Evolutionary conservation across 2,113 vertebrate species (phyloP).

Genomic region (Motacilla alba): DNA sequence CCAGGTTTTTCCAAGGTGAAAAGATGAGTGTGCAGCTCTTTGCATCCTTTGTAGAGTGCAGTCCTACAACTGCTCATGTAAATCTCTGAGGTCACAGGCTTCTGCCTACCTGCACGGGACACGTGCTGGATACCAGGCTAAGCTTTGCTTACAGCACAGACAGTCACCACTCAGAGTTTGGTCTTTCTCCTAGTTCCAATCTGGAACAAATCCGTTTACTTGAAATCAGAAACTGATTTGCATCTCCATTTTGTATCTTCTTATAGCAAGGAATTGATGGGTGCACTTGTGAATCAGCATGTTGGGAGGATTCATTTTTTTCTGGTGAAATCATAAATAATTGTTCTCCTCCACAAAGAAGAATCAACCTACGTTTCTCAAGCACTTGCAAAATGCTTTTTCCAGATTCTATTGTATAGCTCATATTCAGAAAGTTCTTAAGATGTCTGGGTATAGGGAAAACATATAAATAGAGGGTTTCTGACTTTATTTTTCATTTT

Average conservation of each 20-base stretch:
- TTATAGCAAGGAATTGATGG: conserved; percentile 21
- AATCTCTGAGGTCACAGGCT: background rate
- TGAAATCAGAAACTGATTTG: conserved; percentile 34
- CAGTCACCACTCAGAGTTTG: background rate
- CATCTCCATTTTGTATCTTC: conserved; percentile 46
- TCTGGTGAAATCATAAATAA: conserved; percentile 55
- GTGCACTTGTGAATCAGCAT: conserved; percentile 50
- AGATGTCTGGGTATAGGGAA: background rate
- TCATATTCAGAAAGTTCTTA: background rate
- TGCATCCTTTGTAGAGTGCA: background rate
- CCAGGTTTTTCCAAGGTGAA: background rate
- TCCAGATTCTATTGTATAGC: background rate
- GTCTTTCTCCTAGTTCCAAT: conserved; percentile 1
- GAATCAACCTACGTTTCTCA: conserved; percentile 19
- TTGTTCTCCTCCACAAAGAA: conserved; percentile 45
- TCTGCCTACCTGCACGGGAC: rapidly evolving
- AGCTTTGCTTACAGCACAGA: background rate
- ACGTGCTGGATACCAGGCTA: background rate
- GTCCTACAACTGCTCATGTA: background rate
- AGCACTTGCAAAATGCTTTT: background rate
- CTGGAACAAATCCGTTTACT: background rate
- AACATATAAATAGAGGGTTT: background rate
- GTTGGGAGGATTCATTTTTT: conserved; percentile 22
- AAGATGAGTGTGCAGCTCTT: background rate
- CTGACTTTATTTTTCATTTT: background rate